These are phyloP conservation scores for Drosophila melanosoma DNA, from an alignment of 2,888 invertebrate genomes.

Conservation along the genomic window DNA sequence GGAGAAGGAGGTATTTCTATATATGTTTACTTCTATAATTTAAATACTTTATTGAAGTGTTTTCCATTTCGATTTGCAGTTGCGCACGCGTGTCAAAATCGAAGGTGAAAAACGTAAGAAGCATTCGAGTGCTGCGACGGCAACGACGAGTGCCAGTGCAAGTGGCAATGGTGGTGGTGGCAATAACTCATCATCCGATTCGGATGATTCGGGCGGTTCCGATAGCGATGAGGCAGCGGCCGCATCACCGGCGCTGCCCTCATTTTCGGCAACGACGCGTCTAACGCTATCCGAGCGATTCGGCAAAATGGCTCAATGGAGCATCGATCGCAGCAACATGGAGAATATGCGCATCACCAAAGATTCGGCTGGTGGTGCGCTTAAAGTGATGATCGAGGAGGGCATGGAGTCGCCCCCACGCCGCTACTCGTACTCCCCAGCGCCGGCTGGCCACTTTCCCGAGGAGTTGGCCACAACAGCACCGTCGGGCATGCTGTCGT, in stretches of 20 bases:
- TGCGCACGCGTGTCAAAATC: constrained; percentile 84
- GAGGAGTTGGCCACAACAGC: constrained; percentile 91
- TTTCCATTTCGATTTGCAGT: constrained; percentile 47
- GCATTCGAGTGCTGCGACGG: constrained; percentile 76
- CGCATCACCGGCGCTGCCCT: constrained; percentile 85
- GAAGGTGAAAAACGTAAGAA: constrained; percentile 86
- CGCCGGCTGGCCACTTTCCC: constrained; percentile 91
- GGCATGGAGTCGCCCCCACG: constrained; percentile 87
- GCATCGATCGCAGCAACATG: constrained; percentile 92
- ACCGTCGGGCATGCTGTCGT: constrained; percentile 90
- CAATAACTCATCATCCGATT: constrained; percentile 86
- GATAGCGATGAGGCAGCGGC: constrained; percentile 84
- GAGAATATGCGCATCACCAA: constrained; percentile 95
- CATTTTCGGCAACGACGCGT: constrained; percentile 87
- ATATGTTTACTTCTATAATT: background rate
- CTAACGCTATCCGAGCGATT: constrained; percentile 94
- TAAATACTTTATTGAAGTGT: background rate
- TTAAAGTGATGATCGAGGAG: constrained; percentile 91
- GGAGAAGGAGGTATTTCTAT: constrained; percentile 84
- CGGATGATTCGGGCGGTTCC: constrained; percentile 87
- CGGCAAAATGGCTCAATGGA: constrained; percentile 97
- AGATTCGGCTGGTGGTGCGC: constrained; percentile 89
- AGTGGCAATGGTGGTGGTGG: constrained; percentile 59
- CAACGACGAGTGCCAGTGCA: constrained; percentile 43
- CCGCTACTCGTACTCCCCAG: constrained; percentile 87